Base-by-base conservation (phyloP, 1,140 invertebrate genomes). In the Probaryconus sp. region DNA sequence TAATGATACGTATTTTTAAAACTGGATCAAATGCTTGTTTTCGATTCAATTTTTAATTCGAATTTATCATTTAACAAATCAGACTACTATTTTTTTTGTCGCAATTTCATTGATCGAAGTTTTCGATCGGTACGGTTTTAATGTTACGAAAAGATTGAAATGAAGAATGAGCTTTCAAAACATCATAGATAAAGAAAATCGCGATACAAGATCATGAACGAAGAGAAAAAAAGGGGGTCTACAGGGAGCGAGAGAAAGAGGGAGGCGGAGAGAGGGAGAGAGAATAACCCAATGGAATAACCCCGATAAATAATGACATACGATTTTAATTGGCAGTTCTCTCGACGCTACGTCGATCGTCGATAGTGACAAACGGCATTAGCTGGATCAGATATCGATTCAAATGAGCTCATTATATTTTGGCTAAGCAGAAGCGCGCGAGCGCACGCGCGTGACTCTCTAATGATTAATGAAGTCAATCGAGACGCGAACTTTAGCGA, bases 321-420 rank as follows among this genome's bases (percentile, higher is more conserved):
- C 68, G 73, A 77, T 79, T 79, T 83, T 82, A 81, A 84, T 82
- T 81, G 77, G 79, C 73, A 71, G 64, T 17, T 60, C 58, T 48
- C 53, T 56, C 56, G 63, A 51, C 68, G 58, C 47, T 65, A 42
- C 63, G 48, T 51, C 60, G 77, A 80, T 81, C 72, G 50, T 45
- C 69, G 80, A 80, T 79, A 79, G 72, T 71, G 77, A 76, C 65
- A 69, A 78, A 79, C 75, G 71, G 78, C 79, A 83, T 79, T 82
- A 81, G 79, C 40, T 71, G 48, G 65, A 84, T 84, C 82, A 79
- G 82, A 84, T 84, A 84, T 79, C 76, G 75, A 83, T 82, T 84
- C 80, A 79, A 83, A 83, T 81, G 82, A 83, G 80, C 80, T 84
- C 80, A 81, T 84, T 84, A 82, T 83, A 84, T 81, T 82, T 82